phyloP scores from a whole-genome alignment of 2,797 vertebrate species.

The Arvicola amphibius region DNA sequence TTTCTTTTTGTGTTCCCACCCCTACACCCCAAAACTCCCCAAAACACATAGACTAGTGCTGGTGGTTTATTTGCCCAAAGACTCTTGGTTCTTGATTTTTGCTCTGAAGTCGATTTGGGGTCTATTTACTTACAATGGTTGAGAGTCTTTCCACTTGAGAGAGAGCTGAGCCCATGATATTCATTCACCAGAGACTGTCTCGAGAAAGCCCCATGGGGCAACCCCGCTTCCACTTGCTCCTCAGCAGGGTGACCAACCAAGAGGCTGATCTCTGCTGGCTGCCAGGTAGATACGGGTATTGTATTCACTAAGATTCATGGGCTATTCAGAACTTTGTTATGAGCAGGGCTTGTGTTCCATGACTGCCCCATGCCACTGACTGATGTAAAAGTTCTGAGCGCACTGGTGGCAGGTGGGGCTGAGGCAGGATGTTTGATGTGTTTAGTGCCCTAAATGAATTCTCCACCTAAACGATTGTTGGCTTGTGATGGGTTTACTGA shows the following conservation, averaged over 20 bases:
- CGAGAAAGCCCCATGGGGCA: fast-evolving
- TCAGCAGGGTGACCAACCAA: too few relatives aligned
- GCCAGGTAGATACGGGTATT: background rate
- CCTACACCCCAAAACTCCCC: background rate
- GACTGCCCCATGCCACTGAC: background rate
- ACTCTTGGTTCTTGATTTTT: background rate
- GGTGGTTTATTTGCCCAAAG: background rate
- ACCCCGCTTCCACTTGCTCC: background rate
- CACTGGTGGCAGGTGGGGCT: background rate
- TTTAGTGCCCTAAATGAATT: background rate
- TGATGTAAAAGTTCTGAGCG: background rate
- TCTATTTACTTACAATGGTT: background rate
- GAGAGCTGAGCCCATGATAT: background rate
- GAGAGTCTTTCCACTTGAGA: background rate
- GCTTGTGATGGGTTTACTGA: background rate
- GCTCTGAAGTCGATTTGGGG: background rate
- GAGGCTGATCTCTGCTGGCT: background rate
- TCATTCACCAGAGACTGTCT: background rate
- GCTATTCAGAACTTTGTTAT: background rate
- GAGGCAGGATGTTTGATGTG: background rate
- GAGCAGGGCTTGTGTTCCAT: background rate
- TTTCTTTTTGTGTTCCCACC: background rate
- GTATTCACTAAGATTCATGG: background rate
- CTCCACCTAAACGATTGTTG: background rate
- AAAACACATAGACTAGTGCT: background rate